Evolutionary conservation across 2,888 invertebrate genomes (phyloP).

Genomic region (Andricus quercusramuli): DNA sequence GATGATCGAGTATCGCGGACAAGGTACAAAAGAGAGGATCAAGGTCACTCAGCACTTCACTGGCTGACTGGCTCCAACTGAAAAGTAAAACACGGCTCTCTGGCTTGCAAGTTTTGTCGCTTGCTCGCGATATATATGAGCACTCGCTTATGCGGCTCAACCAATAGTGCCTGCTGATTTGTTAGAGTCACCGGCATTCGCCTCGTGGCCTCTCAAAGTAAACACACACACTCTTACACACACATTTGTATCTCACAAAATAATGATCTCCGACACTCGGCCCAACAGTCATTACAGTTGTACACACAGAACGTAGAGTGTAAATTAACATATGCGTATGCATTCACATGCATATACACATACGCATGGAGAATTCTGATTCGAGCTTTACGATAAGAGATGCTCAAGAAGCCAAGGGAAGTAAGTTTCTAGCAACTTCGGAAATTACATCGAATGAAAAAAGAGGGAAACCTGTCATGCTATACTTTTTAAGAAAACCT

Average conservation of each 20-base stretch:
- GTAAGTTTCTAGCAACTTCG: neutral
- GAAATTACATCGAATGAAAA: neutral
- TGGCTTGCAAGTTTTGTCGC: slow-evolving; percentile 51
- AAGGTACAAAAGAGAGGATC: slow-evolving; percentile 53
- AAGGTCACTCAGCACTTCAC: slow-evolving; percentile 63
- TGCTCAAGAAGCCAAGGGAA: neutral
- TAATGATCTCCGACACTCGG: neutral
- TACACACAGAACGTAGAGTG: neutral
- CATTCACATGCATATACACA: neutral
- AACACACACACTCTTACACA: neutral
- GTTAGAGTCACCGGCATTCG: slow-evolving; percentile 43
- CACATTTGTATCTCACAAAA: too few species aligned
- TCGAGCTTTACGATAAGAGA: neutral
- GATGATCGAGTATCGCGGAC: slow-evolving; percentile 52
- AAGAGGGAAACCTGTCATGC: neutral
- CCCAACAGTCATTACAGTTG: neutral
- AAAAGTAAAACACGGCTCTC: slow-evolving; percentile 61
- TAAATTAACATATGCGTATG: neutral
- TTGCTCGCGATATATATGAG: slow-evolving; percentile 54
- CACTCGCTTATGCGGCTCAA: slow-evolving; percentile 8
- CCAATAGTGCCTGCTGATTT: slow-evolving; percentile 53
- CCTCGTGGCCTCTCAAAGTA: slow-evolving; percentile 30
- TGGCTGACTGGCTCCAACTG: slow-evolving; percentile 67
- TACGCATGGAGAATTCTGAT: neutral
- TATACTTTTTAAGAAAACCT: too few species aligned